These are phyloP conservation scores for Lacerta bilineata DNA, from an alignment of 2,797 vertebrate species.

Conservation along the genomic window DNA sequence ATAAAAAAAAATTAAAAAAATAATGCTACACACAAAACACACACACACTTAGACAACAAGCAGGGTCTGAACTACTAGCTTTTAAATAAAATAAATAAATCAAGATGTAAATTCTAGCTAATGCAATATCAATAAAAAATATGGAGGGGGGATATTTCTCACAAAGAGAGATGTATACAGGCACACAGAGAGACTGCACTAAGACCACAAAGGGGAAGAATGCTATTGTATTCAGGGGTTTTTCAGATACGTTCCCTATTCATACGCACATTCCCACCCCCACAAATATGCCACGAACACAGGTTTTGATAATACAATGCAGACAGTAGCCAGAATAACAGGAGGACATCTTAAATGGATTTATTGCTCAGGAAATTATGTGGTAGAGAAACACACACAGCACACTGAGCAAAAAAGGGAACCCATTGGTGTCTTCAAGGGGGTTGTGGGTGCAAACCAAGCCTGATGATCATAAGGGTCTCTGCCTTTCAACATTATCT, in stretches of 20 bases:
- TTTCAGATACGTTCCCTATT: slow-evolving; percentile 33
- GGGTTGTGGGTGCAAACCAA: not conserved
- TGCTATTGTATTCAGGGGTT: slow-evolving; percentile 37
- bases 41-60: too few species aligned
- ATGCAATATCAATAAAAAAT: slow-evolving; percentile 58
- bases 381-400: not conserved
- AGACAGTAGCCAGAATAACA: slow-evolving; percentile 24
- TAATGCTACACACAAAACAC: too few species aligned
- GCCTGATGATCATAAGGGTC: not conserved
- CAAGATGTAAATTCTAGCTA: not conserved
- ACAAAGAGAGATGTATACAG: not conserved
- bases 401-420: not conserved
- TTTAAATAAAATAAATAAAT: too few species aligned
- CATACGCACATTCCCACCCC: not conserved
- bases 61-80: too few species aligned
- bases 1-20: not conserved
- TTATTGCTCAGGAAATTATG: slow-evolving; percentile 22
- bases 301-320: slow-evolving; percentile 14
- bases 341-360: not conserved
- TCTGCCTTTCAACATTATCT: not conserved
- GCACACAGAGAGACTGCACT: slow-evolving; percentile 4
- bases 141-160: not conserved
- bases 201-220: not conserved
- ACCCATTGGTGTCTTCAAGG: not conserved
- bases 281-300: not conserved